Conservation (phyloP, 35 echinoderm and acorn worm genomes). For the Apostichopus japonicus region DNA sequence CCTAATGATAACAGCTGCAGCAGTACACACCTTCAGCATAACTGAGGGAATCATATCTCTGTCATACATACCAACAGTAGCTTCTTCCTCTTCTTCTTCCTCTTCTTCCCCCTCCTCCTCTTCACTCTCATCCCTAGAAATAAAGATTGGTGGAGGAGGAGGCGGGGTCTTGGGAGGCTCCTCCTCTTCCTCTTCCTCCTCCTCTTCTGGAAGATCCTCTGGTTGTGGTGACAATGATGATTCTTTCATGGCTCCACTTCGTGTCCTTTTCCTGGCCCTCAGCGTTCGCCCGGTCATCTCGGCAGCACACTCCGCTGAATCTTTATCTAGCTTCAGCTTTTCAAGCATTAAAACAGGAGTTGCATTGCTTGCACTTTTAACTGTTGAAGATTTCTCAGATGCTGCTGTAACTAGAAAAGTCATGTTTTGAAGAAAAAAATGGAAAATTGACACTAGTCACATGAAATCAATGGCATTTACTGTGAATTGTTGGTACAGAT, state of each 20-base stretch:
- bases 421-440: too few relatives aligned
- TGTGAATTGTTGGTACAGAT: too few relatives aligned
- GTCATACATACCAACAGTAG: slow-evolving; percentile 4
- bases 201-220: neutral
- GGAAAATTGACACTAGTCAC: too few relatives aligned
- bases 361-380: slow-evolving; percentile 6
- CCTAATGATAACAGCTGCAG: too few relatives aligned
- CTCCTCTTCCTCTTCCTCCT: slow-evolving; percentile 11
- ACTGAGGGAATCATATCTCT: too few relatives aligned
- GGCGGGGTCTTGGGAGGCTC: neutral
- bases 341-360: slow-evolving; percentile 24
- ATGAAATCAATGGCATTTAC: too few relatives aligned
- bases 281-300: neutral
- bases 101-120: neutral
- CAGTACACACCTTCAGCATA: too few relatives aligned
- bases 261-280: slow-evolving; percentile 22
- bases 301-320: slow-evolving; percentile 17
- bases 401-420: neutral
- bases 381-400: slow-evolving; percentile 1
- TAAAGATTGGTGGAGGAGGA: slow-evolving; percentile 64
- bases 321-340: slow-evolving; percentile 24
- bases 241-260: slow-evolving; percentile 56
- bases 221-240: neutral
- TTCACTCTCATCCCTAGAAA: slow-evolving; percentile 59
- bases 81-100: too few relatives aligned